A percentile compares a stretch with the other conserved stretches of the same genome.
Evolutionary conservation across 92 coral and sea anemone genomes (phyloP).

Genomic region (Micromussa lordhowensis): DNA sequence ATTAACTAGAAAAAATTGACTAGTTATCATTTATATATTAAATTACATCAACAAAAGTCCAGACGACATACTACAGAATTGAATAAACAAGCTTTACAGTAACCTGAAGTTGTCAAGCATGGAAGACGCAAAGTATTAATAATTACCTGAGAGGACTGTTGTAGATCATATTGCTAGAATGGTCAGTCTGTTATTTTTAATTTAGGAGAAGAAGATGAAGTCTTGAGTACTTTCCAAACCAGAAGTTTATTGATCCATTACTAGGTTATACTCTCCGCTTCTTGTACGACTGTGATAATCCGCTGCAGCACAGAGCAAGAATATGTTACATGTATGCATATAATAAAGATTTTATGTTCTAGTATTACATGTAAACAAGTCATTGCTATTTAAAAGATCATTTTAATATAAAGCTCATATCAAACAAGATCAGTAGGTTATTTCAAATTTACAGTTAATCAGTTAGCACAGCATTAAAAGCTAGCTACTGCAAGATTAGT

Average conservation of each 20-base stretch:
- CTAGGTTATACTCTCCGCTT: constrained; percentile 55
- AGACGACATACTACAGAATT: background rate
- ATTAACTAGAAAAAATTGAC: background rate
- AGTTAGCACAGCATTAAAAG: background rate
- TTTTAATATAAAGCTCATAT: background rate
- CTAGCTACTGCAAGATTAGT: background rate
- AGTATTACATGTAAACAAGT: background rate
- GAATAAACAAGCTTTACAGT: background rate
- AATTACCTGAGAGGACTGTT: constrained; percentile 2
- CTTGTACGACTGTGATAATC: constrained; percentile 54
- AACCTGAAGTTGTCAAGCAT: background rate
- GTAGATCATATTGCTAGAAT: background rate
- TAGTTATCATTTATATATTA: background rate
- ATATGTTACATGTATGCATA: constrained; percentile 13
- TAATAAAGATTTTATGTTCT: background rate
- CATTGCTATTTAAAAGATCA: background rate
- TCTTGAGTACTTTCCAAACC: constrained; percentile 38
- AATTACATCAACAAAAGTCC: background rate
- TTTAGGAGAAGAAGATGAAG: constrained; percentile 33
- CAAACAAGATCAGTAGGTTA: background rate
- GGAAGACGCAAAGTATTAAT: background rate
- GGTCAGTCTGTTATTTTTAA: background rate
- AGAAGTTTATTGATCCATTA: constrained; percentile 52
- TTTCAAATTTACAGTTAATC: background rate
- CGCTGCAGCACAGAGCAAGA: constrained; percentile 53